phyloP scores from a whole-genome alignment of 2,888 invertebrate species.

The Agrochola litura region DNA sequence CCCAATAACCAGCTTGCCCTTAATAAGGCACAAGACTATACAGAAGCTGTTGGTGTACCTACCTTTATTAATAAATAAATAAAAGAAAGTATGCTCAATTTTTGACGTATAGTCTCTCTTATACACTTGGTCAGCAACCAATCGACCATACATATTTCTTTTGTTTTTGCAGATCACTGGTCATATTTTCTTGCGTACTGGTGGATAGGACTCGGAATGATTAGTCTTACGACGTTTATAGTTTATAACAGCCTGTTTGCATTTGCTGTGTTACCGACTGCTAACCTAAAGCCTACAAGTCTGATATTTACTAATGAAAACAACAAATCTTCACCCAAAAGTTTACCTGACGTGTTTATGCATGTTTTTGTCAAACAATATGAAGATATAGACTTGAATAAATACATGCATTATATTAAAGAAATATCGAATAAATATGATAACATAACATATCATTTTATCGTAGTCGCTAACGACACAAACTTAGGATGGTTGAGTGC shows the following conservation, averaged over 20 bases:
- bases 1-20: background rate
- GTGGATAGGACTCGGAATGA: conserved; percentile 85
- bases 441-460: conserved; percentile 77
- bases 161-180: conserved; percentile 83
- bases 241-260: conserved; percentile 81
- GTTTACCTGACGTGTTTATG: conserved; percentile 77
- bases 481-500: conserved; percentile 68
- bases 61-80: too few species aligned
- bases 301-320: conserved; percentile 50
- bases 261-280: conserved; percentile 75
- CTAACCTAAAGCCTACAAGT: conserved; percentile 64
- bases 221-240: conserved; percentile 80
- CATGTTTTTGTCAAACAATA: conserved; percentile 77
- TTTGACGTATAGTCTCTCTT: background rate
- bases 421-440: conserved; percentile 76
- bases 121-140: background rate
- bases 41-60: too few species aligned
- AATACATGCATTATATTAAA: conserved; percentile 79
- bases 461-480: conserved; percentile 81
- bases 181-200: conserved; percentile 80
- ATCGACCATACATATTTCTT: background rate
- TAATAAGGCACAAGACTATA: background rate
- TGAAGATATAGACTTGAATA: conserved; percentile 73
- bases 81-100: background rate
- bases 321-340: conserved; percentile 36